A percentile compares a stretch with the other conserved stretches of the same genome.
phyloP scores from a whole-genome alignment of 2,797 vertebrate genomes.

The Acanthurus tractus region DNA sequence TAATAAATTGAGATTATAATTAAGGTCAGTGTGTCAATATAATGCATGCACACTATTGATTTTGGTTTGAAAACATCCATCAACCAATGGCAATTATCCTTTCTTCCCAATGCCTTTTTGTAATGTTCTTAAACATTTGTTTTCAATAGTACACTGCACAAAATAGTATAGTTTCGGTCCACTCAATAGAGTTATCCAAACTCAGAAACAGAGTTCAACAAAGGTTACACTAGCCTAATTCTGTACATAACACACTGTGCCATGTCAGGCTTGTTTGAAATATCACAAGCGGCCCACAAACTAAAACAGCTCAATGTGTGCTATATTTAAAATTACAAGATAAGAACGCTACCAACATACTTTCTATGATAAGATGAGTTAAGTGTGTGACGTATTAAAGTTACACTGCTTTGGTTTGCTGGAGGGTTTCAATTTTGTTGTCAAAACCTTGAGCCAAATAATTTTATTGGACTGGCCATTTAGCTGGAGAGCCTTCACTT shows the following conservation, averaged over 20 bases:
- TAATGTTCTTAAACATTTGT: conserved; percentile 29
- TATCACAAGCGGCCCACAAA: neutral
- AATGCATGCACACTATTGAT: conserved; percentile 2
- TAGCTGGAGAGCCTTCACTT: neutral
- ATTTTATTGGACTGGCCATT: conserved; percentile 7
- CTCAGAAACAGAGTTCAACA: conserved; percentile 5
- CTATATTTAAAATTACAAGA: neutral
- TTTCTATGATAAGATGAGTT: too few species aligned
- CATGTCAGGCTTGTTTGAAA: conserved; percentile 24
- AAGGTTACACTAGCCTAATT: conserved; percentile 9
- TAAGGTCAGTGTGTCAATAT: conserved; percentile 21
- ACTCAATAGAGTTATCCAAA: neutral
- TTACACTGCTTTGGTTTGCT: neutral
- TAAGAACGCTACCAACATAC: neutral
- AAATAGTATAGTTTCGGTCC: conserved; percentile 19
- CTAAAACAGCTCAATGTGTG: conserved; percentile 3
- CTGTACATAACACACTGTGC: too few species aligned
- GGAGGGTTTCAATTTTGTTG: conserved; percentile 7
- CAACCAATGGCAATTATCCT: conserved; percentile 3
- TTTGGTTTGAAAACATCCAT: conserved; percentile 22
- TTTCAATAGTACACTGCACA: conserved; percentile 23
- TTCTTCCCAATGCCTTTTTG: neutral
- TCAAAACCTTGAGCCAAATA: conserved; percentile 15
- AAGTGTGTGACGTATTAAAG: neutral
- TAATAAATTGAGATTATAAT: conserved; percentile 14